Evolutionary conservation across 2,113 vertebrate species (phyloP).

Genomic region (Podiceps cristatus): DNA sequence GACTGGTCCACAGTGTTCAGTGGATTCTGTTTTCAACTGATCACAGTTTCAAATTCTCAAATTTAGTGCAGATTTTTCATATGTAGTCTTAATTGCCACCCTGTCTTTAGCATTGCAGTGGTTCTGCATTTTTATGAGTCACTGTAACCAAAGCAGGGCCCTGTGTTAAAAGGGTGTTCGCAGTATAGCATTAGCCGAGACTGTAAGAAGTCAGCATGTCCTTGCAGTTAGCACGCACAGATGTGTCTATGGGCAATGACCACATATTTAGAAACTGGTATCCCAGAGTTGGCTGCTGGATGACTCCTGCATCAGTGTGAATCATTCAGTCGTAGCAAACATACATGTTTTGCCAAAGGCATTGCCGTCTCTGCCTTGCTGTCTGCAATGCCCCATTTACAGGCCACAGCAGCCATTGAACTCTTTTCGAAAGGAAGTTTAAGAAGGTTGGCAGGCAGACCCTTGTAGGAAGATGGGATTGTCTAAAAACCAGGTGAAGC

Average conservation of each 20-base stretch:
- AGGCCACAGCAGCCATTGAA: not conserved
- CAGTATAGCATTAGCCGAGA: not conserved
- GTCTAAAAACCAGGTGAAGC: not conserved
- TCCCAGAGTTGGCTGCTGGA: not conserved
- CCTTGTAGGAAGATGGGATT: not conserved
- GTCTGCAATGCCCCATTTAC: not conserved
- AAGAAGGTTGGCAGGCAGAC: not conserved
- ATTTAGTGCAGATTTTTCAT: not conserved
- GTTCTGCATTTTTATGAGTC: not conserved
- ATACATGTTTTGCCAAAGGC: not conserved
- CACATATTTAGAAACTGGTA: not conserved
- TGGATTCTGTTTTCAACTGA: not conserved
- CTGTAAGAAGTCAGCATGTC: not conserved
- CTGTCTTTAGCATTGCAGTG: not conserved
- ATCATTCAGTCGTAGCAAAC: not conserved
- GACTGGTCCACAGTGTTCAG: accelerated
- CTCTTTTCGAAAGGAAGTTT: not conserved
- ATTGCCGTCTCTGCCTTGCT: not conserved
- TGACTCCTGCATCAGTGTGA: not conserved
- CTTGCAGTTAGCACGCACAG: not conserved
- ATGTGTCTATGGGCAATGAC: not conserved
- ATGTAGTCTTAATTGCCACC: not conserved
- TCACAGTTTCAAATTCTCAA: not conserved
- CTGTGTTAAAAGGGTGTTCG: not conserved
- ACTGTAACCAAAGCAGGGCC: not conserved